A percentile compares a stretch with the other conserved stretches of the same genome.
These are phyloP conservation scores for Oreochromis grahami DNA, from an alignment of 2,797 vertebrate genomes.

Conservation along the genomic window DNA sequence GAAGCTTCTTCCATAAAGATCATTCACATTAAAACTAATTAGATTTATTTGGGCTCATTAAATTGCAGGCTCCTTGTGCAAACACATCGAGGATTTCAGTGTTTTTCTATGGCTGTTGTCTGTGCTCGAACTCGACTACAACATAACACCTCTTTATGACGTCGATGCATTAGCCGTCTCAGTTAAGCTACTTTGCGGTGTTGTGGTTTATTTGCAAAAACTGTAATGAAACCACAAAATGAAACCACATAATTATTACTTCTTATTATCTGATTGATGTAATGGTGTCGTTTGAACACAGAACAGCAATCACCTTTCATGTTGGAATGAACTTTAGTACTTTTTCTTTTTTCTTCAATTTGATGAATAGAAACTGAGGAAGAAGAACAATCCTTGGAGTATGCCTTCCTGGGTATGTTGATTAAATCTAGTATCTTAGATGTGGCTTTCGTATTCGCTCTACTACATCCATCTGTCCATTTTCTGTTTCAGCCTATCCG, in stretches of 20 bases:
- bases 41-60: conserved; percentile 67
- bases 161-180: background rate
- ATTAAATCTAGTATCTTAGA: background rate
- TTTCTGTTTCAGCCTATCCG: background rate
- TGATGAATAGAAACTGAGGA: background rate
- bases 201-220: background rate
- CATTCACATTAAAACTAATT: conserved; percentile 65
- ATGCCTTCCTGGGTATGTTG: background rate
- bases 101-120: background rate
- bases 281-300: background rate
- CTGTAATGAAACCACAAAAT: background rate
- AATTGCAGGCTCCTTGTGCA: background rate
- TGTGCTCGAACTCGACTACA: background rate
- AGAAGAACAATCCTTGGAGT: background rate
- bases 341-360: background rate
- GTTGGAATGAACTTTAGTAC: background rate
- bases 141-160: conserved; percentile 5
- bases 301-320: background rate
- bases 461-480: background rate
- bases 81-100: conserved; percentile 14
- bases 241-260: background rate
- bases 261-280: background rate
- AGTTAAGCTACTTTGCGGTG: background rate
- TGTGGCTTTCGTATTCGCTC: background rate
- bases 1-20: conserved; percentile 62